Base-by-base conservation (phyloP, 2,888 invertebrate genomes). In the Morpho deidamia region DNA sequence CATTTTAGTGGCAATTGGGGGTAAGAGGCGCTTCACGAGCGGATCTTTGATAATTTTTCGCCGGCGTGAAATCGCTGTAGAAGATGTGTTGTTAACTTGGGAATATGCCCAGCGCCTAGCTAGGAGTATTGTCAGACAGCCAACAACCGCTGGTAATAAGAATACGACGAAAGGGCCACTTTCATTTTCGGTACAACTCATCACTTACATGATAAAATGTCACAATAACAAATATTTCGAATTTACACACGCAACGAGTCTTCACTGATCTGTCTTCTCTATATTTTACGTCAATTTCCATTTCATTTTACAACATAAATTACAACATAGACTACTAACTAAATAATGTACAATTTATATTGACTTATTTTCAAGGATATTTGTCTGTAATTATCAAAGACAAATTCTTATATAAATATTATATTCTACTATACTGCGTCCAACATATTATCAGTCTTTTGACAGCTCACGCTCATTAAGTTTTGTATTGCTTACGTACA, bases 171-270 rank as follows among this genome's bases (percentile, higher is more conserved):
- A 87, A 81, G 89, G 86, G 70, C 81, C 91, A 89, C 76, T 90
- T 79, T 81, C 91, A 90, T 82, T 85, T 83, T 88, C 86, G 82
- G 88, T 89, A 89, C 88, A 88, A 90, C 85, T 90, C 89, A 89
- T 88, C 84, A 89, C 90, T 90, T 74, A 88, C 88, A 90, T 89
- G 86, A 84, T 87, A 85, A 83, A 84, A 76, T 78, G 65, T 79
- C 77, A 78, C 86, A 81, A 85, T 76, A 66, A 23, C 69, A 58
- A 72, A 71, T 77, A 74, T 74, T 76, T 72, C 61, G 64, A 72
- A 63, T 59, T 60, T 58, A 58, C 60, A 65, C 62, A 59, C 59
- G 23, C 23, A 23, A 62, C 58, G 55, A 56, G 39, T 45, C 39
- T 51, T 60, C 58, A 52, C 53, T 12, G 11, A n/a, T n/a, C n/a